Evolutionary conservation across 2,113 vertebrate species (phyloP).

Genomic region (Acanthisitta chloris): DNA sequence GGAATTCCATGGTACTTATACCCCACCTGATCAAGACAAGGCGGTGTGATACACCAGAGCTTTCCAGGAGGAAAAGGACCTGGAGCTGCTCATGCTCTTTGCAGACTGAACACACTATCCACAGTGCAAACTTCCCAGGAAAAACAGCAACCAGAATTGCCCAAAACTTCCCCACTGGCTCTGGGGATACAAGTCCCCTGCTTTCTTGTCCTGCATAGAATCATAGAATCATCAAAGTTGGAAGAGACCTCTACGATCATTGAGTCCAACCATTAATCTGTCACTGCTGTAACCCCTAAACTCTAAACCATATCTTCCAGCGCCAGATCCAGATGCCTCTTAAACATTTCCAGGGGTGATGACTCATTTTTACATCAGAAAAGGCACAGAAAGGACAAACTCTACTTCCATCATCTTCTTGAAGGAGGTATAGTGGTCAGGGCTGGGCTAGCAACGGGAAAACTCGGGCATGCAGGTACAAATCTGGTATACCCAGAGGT

Average conservation of each 20-base stretch:
- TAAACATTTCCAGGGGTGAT: no score
- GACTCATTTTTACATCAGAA: neutral
- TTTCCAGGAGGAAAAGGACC: neutral
- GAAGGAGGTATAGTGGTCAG: neutral
- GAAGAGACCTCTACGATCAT: no score
- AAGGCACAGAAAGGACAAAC: neutral
- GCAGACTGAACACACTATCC: neutral
- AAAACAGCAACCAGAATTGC: fast-evolving
- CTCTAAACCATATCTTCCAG: no score
- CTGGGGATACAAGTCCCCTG: neutral
- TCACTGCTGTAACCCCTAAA: no score
- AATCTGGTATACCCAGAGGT: neutral
- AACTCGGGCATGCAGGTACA: neutral
- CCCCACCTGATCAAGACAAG: fast-evolving
- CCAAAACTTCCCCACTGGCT: neutral
- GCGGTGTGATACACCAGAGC: fast-evolving
- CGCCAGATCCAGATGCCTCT: no score
- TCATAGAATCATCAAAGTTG: no score
- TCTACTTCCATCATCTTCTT: fast-evolving
- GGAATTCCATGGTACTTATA: neutral
- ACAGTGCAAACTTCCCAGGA: neutral
- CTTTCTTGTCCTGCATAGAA: no score
- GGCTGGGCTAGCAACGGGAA: neutral
- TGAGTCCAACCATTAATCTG: no score
- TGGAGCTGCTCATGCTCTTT: fast-evolving